phyloP scores from a whole-genome alignment of 2,888 invertebrate genomes.

The Drosophila borborema region DNA sequence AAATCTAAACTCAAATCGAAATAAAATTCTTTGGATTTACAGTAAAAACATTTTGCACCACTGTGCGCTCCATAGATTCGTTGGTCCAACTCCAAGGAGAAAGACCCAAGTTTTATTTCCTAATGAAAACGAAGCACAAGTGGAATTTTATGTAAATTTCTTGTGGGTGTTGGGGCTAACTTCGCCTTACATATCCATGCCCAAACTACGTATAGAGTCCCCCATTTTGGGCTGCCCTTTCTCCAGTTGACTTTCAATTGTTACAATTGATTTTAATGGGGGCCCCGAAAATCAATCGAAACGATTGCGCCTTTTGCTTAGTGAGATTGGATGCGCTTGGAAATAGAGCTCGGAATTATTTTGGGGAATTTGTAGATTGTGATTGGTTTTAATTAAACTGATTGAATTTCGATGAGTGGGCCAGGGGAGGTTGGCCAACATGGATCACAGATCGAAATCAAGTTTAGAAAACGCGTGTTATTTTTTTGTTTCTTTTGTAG shows the following conservation, averaged over 20 bases:
- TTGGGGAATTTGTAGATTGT: conserved; percentile 46
- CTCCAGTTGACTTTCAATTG: conserved; percentile 67
- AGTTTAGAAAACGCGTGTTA: conserved; percentile 39
- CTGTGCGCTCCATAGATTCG: conserved; percentile 31
- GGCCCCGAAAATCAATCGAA: conserved; percentile 66
- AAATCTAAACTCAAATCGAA: not conserved
- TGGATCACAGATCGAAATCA: conserved; percentile 19
- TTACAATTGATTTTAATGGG: conserved; percentile 65
- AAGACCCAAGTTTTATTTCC: conserved; percentile 18
- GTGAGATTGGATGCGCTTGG: conserved; percentile 50
- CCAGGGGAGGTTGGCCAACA: not conserved
- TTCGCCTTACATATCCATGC: not conserved
- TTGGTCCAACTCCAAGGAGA: conserved; percentile 5
- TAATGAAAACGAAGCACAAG: conserved; percentile 59
- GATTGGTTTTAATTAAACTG: conserved; percentile 79
- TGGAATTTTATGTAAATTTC: conserved; percentile 74
- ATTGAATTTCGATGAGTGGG: conserved; percentile 60
- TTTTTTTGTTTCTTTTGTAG: not conserved
- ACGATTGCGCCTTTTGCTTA: conserved; percentile 64
- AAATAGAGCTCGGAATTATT: conserved; percentile 42
- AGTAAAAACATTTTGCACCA: conserved; percentile 15
- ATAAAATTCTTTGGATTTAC: not conserved
- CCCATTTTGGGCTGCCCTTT: not conserved
- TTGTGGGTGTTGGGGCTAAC: conserved; percentile 37
- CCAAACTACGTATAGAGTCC: not conserved